A percentile compares a stretch with the other conserved stretches of the same genome.
phyloP scores from a whole-genome alignment of 2,888 invertebrate genomes.

The Thelaira solivaga region DNA sequence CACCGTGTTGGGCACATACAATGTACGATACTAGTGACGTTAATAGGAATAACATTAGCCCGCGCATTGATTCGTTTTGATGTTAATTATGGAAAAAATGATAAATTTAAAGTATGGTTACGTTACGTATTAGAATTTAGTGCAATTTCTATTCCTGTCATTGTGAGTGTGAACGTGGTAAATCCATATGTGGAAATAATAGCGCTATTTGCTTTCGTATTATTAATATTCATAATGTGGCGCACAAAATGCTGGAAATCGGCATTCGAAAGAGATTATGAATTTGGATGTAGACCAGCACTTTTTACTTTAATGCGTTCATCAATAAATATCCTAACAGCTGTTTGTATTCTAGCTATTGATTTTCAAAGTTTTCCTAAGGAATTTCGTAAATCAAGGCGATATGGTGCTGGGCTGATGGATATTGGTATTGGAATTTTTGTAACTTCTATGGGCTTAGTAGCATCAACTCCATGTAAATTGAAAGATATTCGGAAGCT shows the following conservation, averaged over 20 bases:
- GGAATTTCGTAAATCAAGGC: slow-evolving; percentile 91
- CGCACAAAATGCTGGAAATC: slow-evolving; percentile 43
- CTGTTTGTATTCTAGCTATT: slow-evolving; percentile 92
- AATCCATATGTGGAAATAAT: slow-evolving; percentile 73
- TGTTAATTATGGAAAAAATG: slow-evolving; percentile 3
- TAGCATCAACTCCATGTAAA: slow-evolving; percentile 79
- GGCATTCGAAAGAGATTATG: slow-evolving; percentile 63
- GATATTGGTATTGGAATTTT: slow-evolving; percentile 96
- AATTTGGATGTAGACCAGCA: slow-evolving; percentile 69
- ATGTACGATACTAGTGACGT: slow-evolving; percentile 63
- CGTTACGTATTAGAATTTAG: slow-evolving; percentile 79
- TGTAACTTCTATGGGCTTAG: slow-evolving; percentile 87
- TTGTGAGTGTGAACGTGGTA: slow-evolving; percentile 80
- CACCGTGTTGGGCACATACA: slow-evolving; percentile 63
- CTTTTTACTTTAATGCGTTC: slow-evolving; percentile 84
- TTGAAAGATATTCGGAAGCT: slow-evolving; percentile 66
- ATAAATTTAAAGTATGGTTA: slow-evolving; percentile 3
- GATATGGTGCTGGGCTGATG: slow-evolving; percentile 93
- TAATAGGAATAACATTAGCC: slow-evolving; percentile 65
- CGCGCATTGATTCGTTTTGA: slow-evolving; percentile 19
- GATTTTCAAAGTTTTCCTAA: slow-evolving; percentile 94
- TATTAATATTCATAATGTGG: slow-evolving; percentile 37
- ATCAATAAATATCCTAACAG: slow-evolving; percentile 84
- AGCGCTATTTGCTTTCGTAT: slow-evolving; percentile 39
- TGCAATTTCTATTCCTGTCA: slow-evolving; percentile 79